Evolutionary conservation across 2,797 vertebrate genomes (phyloP).

Genomic region (Cyprinella venusta): DNA sequence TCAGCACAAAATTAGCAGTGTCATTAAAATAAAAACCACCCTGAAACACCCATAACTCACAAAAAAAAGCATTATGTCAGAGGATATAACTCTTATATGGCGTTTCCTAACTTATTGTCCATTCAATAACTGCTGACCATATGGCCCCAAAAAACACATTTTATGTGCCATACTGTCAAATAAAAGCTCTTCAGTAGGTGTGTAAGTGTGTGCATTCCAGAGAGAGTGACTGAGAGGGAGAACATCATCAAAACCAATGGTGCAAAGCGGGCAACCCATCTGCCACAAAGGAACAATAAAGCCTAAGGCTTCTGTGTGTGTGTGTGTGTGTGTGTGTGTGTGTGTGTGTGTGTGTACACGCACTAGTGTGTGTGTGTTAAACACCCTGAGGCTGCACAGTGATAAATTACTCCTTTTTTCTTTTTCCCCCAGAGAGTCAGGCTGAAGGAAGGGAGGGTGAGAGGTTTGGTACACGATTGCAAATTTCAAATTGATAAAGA

Average conservation of each 20-base stretch:
- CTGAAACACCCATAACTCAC: slow-evolving; percentile 23
- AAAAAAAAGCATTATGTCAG: not conserved
- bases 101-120: slow-evolving; percentile 20
- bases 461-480: slow-evolving; percentile 34
- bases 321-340: slow-evolving; percentile 50
- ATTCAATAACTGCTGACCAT: slow-evolving; percentile 33
- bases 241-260: slow-evolving; percentile 57
- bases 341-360: slow-evolving; percentile 31
- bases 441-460: slow-evolving; percentile 34
- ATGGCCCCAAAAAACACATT: slow-evolving; percentile 28
- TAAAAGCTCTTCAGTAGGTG: slow-evolving; percentile 50
- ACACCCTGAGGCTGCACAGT: slow-evolving; percentile 58
- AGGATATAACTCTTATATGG: slow-evolving; percentile 6
- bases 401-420: slow-evolving; percentile 58
- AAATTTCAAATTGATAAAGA: slow-evolving; percentile 55
- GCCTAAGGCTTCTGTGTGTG: slow-evolving; percentile 47
- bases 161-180: slow-evolving; percentile 24
- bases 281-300: slow-evolving; percentile 64
- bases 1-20: slow-evolving; percentile 7
- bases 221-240: slow-evolving; percentile 40
- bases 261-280: slow-evolving; percentile 59
- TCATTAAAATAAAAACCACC: slow-evolving; percentile 26
- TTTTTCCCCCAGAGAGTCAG: slow-evolving; percentile 48
- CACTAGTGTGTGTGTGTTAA: slow-evolving; percentile 20
- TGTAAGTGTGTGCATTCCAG: slow-evolving; percentile 24